These are phyloP conservation scores for Anastrepha obliqua DNA, from an alignment of 1,140 invertebrate genomes.

Conservation along the genomic window DNA sequence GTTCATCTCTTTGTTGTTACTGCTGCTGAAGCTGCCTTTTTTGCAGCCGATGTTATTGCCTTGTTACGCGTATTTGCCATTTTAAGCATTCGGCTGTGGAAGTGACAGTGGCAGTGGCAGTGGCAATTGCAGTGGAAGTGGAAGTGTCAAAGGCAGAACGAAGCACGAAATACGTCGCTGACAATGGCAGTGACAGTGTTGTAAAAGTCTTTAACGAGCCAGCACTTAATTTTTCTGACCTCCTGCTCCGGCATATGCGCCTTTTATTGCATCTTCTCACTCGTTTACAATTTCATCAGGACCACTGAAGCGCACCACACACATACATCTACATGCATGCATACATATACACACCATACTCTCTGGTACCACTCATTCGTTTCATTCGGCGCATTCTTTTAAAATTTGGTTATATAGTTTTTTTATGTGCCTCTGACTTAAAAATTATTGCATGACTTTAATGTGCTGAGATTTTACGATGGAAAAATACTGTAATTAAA, in stretches of 20 bases:
- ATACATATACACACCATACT: too few species aligned
- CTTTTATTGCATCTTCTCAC: neutral
- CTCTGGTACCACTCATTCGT: neutral
- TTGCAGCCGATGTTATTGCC: conserved; percentile 18
- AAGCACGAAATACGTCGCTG: too few species aligned
- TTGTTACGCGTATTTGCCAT: conserved; percentile 41
- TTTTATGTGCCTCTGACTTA: conserved; percentile 32
- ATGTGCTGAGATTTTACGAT: conserved; percentile 46
- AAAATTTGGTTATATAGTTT: conserved; percentile 30
- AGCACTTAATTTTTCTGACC: conserved; percentile 44
- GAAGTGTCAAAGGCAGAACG: neutral
- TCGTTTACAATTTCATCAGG: neutral
- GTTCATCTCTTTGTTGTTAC: neutral
- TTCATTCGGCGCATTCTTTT: neutral
- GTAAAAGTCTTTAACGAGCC: conserved; percentile 44
- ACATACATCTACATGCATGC: neutral
- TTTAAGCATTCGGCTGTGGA: conserved; percentile 26
- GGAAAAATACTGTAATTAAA: conserved; percentile 45
- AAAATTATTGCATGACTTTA: conserved; percentile 51
- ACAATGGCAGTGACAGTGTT: conserved; percentile 44
- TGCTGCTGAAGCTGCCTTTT: neutral
- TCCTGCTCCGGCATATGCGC: neutral
- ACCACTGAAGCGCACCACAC: neutral
- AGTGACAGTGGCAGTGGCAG: neutral
- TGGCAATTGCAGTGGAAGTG: neutral